Evolutionary conservation across 2,797 vertebrate species (phyloP).

Genomic region (Phalloptychus januarius): DNA sequence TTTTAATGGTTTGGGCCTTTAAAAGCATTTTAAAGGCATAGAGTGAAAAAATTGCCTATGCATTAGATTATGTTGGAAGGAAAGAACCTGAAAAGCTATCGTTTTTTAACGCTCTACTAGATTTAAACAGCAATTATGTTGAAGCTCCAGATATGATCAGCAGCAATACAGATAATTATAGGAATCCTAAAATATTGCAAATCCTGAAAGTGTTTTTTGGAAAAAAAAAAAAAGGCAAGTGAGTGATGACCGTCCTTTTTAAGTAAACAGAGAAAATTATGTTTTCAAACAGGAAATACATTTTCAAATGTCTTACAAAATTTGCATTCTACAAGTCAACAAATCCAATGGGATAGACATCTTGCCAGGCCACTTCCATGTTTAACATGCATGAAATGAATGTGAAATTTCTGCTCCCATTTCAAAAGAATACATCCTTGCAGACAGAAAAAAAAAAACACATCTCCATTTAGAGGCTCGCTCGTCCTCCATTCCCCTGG

Average conservation of each 20-base stretch:
- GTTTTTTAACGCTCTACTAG: conserved; percentile 22
- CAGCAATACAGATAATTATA: conserved; percentile 32
- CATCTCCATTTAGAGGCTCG: conserved; percentile 54
- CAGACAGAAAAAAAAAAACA: conserved; percentile 10
- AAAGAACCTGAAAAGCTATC: conserved; percentile 39
- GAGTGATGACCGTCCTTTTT: not conserved
- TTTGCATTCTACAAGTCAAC: not conserved
- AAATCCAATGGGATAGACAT: conserved; percentile 4
- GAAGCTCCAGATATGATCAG: conserved; percentile 43
- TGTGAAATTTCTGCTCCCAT: conserved; percentile 41
- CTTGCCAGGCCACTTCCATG: conserved; percentile 41
- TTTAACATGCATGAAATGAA: conserved; percentile 17
- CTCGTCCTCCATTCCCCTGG: conserved; percentile 35
- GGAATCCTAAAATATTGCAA: not conserved
- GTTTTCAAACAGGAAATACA: not conserved
- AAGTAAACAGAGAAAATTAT: not conserved
- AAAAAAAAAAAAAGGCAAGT: not conserved
- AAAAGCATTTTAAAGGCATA: conserved; percentile 26
- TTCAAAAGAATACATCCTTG: conserved; percentile 25
- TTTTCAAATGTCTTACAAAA: not conserved
- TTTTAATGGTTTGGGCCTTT: conserved; percentile 22
- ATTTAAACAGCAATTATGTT: conserved; percentile 46
- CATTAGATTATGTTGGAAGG: conserved; percentile 42
- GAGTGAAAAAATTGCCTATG: conserved; percentile 23
- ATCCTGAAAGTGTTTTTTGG: not conserved